Conservation (phyloP, 2,113 vertebrate genomes). For the Thinocorus orbignyianus region DNA sequence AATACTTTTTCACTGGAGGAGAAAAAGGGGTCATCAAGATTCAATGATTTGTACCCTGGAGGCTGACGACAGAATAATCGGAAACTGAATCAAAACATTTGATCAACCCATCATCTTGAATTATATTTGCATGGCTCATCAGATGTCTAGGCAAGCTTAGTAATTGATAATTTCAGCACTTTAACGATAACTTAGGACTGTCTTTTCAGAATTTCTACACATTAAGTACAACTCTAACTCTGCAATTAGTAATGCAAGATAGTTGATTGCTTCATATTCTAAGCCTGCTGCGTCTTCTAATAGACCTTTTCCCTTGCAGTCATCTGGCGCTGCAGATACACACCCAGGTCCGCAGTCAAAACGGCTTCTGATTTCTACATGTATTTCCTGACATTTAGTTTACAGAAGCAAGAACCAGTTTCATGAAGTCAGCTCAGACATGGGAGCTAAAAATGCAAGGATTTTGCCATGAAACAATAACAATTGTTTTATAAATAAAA, state of each 20-base stretch:
- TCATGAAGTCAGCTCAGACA: neutral
- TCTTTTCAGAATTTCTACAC: neutral
- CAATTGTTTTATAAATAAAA: neutral
- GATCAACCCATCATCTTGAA: neutral
- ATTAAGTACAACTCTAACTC: neutral
- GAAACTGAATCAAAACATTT: neutral
- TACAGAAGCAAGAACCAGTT: neutral
- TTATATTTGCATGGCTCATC: neutral
- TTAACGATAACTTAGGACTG: neutral
- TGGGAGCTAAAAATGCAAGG: neutral
- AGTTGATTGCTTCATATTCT: neutral
- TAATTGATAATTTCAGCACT: neutral
- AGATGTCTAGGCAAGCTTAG: neutral
- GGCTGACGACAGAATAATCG: neutral
- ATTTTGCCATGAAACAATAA: neutral
- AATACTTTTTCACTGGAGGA: neutral
- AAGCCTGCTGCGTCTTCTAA: neutral
- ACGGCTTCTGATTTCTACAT: conserved; percentile 26
- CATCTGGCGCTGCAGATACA: neutral
- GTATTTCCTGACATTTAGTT: conserved; percentile 41
- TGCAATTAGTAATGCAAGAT: neutral
- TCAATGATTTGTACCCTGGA: neutral
- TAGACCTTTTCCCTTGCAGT: neutral
- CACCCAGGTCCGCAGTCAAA: neutral
- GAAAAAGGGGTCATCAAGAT: neutral